Evolutionary conservation across 2,797 vertebrate genomes (phyloP), one percentile per base, ranked within the genome.

Genomic region (Chelidonichthys spinosus): DNA sequence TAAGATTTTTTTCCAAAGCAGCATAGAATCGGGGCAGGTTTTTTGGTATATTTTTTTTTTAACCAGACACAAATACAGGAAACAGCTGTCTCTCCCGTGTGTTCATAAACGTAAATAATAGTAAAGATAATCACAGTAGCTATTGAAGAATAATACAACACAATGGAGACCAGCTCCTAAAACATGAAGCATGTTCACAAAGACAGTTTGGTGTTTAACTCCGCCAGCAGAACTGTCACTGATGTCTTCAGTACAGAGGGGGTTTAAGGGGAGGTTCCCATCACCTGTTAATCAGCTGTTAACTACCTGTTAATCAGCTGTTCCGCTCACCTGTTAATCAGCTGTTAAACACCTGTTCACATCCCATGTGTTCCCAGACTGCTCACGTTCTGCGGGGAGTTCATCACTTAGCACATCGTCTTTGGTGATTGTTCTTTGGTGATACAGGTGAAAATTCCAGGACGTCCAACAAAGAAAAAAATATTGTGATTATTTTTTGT

Each of bases 141-240:
- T 62, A 66, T 54, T 61, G 60, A 52, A 75, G 37, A 73, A 73
- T 46, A 69, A 65, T 3, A 68, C 11, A 44, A 62, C n/a, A 79
- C 60, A 18, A 56, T 2, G 68, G 89, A 90, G 88, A 68, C 84
- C 90, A 74, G 90, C 87, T 90, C 88, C 82, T 18, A 65, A 36
- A 36, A 54, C 78, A 65, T 4, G 5, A 63, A 62, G 55, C 60
- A 40, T 40, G 44, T 76, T 59, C 52, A 70, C 47, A 70, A 60
- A n/a, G 59, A 63, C 7, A 32, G 44, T 55, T 33, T 35, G 11
- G 25, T 40, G n/a, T 61, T 5, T 2, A 8, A 59, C 18, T 87
- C 79, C n/a, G 77, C 85, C 84, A 56, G 85, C 89, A 90, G 85
- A 79, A 59, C 44, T 3, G 2, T 35, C 44, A 60, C 40, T 32